A percentile compares a stretch with the other conserved stretches of the same genome.
Conservation (phyloP, 2,888 invertebrate genomes). For the Epirrhoe alternata region DNA sequence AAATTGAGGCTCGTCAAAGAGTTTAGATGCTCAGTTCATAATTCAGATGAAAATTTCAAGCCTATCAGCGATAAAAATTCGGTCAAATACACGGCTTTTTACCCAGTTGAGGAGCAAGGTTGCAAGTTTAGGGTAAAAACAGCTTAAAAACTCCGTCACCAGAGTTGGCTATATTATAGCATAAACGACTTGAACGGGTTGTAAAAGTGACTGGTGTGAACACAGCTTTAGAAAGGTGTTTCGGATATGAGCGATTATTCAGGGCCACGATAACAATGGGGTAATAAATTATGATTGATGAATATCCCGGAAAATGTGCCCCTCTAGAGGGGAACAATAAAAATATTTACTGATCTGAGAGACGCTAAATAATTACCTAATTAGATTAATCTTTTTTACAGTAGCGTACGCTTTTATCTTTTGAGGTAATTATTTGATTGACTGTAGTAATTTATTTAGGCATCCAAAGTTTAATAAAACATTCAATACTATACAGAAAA, state of each 20-base stretch:
- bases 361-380: conserved; percentile 8
- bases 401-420: not conserved
- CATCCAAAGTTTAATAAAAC: not conserved
- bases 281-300: conserved; percentile 85
- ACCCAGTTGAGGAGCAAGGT: no score
- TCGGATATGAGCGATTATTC: conserved; percentile 83
- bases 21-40: no score
- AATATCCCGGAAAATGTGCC: conserved; percentile 59
- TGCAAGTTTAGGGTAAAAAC: no score
- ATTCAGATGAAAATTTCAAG: no score
- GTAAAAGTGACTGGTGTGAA: conserved; percentile 48
- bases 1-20: no score
- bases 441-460: not conserved
- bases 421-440: not conserved
- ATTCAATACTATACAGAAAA: not conserved
- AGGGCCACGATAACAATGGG: conserved; percentile 75
- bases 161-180: not conserved
- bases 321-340: conserved; percentile 68
- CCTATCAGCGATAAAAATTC: no score
- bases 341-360: conserved; percentile 56
- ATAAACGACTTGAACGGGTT: not conserved
- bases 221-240: conserved; percentile 70
- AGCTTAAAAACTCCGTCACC: not conserved
- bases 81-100: no score
- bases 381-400: not conserved